Base-by-base conservation (phyloP, 2,113 vertebrate species). In the Micronycteris hirsuta region DNA sequence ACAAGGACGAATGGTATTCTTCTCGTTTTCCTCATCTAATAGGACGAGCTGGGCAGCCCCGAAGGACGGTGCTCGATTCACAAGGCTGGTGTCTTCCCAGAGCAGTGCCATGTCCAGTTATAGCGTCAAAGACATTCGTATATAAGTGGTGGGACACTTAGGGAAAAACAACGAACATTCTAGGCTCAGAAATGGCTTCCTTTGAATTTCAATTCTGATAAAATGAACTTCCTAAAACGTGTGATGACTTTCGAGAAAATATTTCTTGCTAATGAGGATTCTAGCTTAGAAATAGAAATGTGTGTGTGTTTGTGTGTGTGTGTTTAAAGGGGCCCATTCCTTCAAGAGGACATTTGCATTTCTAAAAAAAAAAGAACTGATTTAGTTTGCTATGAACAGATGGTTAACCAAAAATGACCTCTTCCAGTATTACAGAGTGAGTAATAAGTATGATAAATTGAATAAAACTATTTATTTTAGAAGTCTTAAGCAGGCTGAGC, bases 141-240 rank as follows among this genome's bases (percentile, higher is more conserved):
- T 38, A 3, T 36, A 86, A 74, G 80, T 43, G 41, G 92, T 54
- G 95, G 89, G 94, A 93, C 89, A 87, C 68, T 73, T 56, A 65
- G 78, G 83, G 77, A 94, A 76, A 61, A 43, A 31, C 68, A 80
- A 87, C 31, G 31, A 31, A 70, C 89, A 36, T 94, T 96, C 96
- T 97, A 92, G 41, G 95, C 95, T 97, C 94, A 97, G 93, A 89
- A 94, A n/a, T 73, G 95, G 95, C 94, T 97, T 96, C 91, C 67
- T 97, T 84, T 74, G 93, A 93, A 78, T 95, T 96, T 81, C 41
- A 76, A 96, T 95, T 96, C 96, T 94, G 97, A 93, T 91, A 87
- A 85, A 74, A 97, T 22, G 58, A 93, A 84, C 80, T 58, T 94
- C 77, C 56, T 61, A 93, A 94, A 90, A 88, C 36, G 56, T 43